These are phyloP conservation scores for Alethe castanea DNA, from an alignment of 2,113 vertebrate genomes.

Conservation along the genomic window DNA sequence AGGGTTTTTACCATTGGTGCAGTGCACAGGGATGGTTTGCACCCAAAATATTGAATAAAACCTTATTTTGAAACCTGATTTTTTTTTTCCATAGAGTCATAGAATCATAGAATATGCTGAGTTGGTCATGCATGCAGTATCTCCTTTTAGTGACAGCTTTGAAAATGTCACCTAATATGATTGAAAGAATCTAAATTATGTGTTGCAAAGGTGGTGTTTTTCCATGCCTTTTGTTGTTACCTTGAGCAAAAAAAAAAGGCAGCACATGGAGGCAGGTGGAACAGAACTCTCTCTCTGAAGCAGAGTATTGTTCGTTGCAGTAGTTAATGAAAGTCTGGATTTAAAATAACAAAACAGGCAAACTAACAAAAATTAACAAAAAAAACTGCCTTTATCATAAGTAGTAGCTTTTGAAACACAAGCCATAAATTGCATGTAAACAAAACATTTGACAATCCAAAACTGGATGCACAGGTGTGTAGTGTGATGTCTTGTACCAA, in stretches of 20 bases:
- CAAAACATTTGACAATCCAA: neutral
- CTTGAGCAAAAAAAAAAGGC: neutral
- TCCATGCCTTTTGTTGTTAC: neutral
- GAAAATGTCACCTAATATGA: neutral
- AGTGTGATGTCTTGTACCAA: neutral
- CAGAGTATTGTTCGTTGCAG: neutral
- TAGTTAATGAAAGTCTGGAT: neutral
- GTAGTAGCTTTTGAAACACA: neutral
- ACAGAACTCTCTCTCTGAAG: neutral
- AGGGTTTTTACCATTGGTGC: fast-evolving
- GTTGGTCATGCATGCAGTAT: neutral
- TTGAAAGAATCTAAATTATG: neutral
- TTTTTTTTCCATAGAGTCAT: too few species aligned
- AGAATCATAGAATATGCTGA: neutral
- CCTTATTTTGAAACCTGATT: neutral
- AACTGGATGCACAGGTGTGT: neutral
- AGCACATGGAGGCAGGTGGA: neutral
- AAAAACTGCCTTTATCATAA: neutral
- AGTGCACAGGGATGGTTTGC: neutral
- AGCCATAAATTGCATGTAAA: neutral
- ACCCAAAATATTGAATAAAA: neutral
- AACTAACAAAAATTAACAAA: neutral
- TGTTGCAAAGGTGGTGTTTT: neutral
- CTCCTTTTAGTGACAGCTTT: neutral
- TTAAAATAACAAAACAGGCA: neutral